A percentile compares a stretch with the other conserved stretches of the same genome.
Conservation (phyloP, 2,888 invertebrate species). For the Calameuta pallipes region DNA sequence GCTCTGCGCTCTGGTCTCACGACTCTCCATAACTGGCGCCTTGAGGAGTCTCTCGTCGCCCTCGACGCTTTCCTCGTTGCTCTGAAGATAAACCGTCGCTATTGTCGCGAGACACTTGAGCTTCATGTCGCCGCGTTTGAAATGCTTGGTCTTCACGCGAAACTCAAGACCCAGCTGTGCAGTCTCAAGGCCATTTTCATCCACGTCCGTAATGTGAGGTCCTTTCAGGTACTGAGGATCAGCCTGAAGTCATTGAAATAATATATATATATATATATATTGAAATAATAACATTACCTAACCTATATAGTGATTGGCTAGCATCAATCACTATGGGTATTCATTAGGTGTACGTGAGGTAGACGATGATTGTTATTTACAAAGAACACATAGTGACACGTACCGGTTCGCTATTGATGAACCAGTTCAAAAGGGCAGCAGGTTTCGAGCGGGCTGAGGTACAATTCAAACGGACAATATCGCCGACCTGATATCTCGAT, state of each 20-base stretch:
- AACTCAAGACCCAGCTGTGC: constrained; percentile 83
- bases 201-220: constrained; percentile 67
- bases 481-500: constrained; percentile 72
- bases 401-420: constrained; percentile 71
- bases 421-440: constrained; percentile 72
- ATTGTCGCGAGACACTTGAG: constrained; percentile 90
- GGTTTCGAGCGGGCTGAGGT: constrained; percentile 74
- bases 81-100: constrained; percentile 84
- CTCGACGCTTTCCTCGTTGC: constrained; percentile 87
- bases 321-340: background rate
- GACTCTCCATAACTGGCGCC: constrained; percentile 57
- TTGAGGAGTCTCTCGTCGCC: constrained; percentile 71
- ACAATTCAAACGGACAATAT: constrained; percentile 72
- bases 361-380: background rate
- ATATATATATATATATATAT: background rate
- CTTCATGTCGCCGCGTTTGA: constrained; percentile 85
- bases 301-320: background rate
- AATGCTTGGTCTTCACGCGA: constrained; percentile 81
- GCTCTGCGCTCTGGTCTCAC: constrained; percentile 57
- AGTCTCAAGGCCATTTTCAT: constrained; percentile 76
- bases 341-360: background rate
- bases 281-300: background rate
- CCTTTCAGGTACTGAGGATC: constrained; percentile 54
- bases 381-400: constrained; percentile 26
- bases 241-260: constrained; percentile 31